Conservation (phyloP, 2,113 vertebrate species). For the Rhea americana region DNA sequence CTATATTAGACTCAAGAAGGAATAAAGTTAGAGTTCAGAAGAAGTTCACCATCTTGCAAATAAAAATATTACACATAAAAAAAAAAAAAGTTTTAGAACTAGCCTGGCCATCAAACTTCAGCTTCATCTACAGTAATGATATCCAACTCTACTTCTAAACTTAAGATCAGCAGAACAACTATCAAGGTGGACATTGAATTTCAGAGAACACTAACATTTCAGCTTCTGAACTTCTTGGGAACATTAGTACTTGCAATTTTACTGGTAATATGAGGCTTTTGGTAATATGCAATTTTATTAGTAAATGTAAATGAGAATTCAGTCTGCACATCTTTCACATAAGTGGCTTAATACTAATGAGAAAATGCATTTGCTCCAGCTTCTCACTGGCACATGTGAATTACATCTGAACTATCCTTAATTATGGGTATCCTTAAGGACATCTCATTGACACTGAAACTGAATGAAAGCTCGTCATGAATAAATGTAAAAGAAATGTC, state of each 20-base stretch:
- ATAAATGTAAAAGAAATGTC: not conserved
- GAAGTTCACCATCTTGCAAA: not conserved
- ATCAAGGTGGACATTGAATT: not conserved
- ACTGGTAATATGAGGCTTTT: not conserved
- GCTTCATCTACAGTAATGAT: not conserved
- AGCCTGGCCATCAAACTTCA: accelerated
- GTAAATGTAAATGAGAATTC: not conserved
- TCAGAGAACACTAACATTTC: not conserved
- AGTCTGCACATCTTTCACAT: not conserved
- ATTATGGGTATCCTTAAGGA: not conserved
- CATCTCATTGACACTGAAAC: not conserved
- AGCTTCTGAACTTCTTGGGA: not conserved
- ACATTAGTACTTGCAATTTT: not conserved
- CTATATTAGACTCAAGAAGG: not conserved
- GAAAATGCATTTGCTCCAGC: not conserved
- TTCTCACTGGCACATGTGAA: not conserved
- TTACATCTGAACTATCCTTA: not conserved
- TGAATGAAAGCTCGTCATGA: not conserved
- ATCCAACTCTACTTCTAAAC: not conserved
- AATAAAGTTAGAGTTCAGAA: not conserved
- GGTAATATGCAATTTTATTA: not conserved
- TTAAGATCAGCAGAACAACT: not conserved
- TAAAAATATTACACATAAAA: not conserved
- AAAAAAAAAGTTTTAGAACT: not conserved
- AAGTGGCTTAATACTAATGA: not conserved